Conservation (phyloP, 2,888 invertebrate genomes). For the Meliscaeva auricollis region DNA sequence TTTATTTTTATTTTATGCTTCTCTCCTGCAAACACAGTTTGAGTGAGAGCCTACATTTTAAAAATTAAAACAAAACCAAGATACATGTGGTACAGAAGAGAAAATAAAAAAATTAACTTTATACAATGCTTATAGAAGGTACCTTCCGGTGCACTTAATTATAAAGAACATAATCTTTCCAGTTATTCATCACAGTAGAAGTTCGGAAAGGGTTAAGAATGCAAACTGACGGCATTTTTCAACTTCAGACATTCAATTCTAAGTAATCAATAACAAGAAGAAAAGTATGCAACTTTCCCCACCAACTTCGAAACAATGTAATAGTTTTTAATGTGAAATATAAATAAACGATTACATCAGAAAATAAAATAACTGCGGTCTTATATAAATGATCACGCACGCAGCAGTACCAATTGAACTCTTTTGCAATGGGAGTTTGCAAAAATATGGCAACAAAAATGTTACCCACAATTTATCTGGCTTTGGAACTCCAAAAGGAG, state of each 20-base stretch:
- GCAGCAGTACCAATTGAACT: slow-evolving; percentile 17
- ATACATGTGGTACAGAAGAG: no score
- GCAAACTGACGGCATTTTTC: neutral
- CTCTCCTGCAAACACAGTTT: neutral
- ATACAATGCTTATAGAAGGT: slow-evolving; percentile 26
- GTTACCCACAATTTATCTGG: slow-evolving; percentile 2
- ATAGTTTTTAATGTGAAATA: slow-evolving; percentile 39
- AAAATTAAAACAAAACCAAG: slow-evolving; percentile 5
- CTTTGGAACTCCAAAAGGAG: neutral
- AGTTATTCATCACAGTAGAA: neutral
- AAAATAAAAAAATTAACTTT: neutral
- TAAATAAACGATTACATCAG: slow-evolving; percentile 48
- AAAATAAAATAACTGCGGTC: slow-evolving; percentile 19
- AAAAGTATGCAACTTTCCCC: neutral
- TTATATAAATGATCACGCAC: slow-evolving; percentile 32
- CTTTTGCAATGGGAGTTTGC: slow-evolving; percentile 13
- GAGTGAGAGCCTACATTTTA: slow-evolving; percentile 21
- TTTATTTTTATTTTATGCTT: slow-evolving; percentile 41
- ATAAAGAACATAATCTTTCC: neutral
- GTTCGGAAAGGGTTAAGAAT: neutral
- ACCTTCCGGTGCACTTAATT: slow-evolving; percentile 29
- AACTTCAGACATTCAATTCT: neutral
- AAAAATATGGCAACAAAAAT: slow-evolving; percentile 14
- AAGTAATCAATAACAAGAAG: neutral
- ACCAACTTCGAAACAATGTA: slow-evolving; percentile 4